Conservation (phyloP, 2,888 invertebrate species). For the Drosophila birchii region DNA sequence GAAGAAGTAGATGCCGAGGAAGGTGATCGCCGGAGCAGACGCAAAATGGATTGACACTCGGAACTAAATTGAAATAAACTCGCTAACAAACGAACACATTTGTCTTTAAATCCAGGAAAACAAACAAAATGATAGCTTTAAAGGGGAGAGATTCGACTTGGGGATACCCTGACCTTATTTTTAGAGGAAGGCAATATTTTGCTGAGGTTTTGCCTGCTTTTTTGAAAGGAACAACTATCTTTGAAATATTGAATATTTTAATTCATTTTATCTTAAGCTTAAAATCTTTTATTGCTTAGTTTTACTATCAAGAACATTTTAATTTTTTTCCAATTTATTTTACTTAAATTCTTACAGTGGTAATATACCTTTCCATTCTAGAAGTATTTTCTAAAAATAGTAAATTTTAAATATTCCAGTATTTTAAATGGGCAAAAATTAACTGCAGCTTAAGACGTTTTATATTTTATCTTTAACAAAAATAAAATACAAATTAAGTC, state of each 20-base stretch:
- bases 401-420: neutral
- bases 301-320: too few species aligned
- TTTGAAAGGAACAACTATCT: too few species aligned
- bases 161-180: neutral
- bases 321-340: too few species aligned
- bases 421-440: neutral
- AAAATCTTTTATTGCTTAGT: too few species aligned
- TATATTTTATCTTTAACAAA: neutral
- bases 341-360: neutral
- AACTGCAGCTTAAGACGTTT: neutral
- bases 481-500: neutral
- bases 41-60: constrained; percentile 17
- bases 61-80: constrained; percentile 47
- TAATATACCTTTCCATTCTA: neutral
- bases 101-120: constrained; percentile 14
- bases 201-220: too few species aligned
- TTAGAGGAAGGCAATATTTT: too few species aligned
- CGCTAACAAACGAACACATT: constrained; percentile 33
- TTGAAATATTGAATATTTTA: too few species aligned
- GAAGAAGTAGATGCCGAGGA: constrained; percentile 66
- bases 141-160: neutral
- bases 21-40: neutral
- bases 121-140: neutral
- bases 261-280: too few species aligned
- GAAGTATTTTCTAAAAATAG: neutral